Evolutionary conservation across 2,113 vertebrate genomes (phyloP), one percentile per base, ranked within the genome.

Genomic region (Eira barbara): DNA sequence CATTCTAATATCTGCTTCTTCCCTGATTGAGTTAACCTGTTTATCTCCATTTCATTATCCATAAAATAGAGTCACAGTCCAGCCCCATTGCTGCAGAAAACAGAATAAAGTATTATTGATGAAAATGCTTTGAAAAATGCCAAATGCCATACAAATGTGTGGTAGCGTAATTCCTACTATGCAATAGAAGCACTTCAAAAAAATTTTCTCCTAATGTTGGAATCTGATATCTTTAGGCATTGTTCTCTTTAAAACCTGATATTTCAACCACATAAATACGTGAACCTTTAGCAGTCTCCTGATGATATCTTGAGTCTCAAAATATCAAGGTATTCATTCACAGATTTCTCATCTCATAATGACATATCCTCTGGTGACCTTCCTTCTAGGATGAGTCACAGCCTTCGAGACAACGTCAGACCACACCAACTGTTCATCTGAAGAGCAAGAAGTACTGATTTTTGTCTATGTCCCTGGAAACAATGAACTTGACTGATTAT

Each of bases 101-200:
- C 13, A 65, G 61, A 94, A 52, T 73, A 63, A 94, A 81, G 31
- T 59, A 57, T 47, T 87, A 23, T 25, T 69, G 55, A 61, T 76
- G 23, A 92, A 69, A 89, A 89, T 63, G 42, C 76, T 96, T 93
- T 90, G 80, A 80, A 74, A 96, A 95, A 73, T 83, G 87, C 69
- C 47, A 86, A 67, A 90, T 94, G 57, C 42, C 34, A n/a, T 69
- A 39, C 8, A 63, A 80, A 85, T 52, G n/a, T n/a, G 29, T 6
- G 34, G 49, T 57, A 82, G 79, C 61, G 52, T 78, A 74, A 67
- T 67, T 95, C 83, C 86, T 93, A 61, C 94, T 76, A 39, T 55
- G 6, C 39, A 61, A 27, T 15, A 65, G 61, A 93, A 85, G 3
- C 39, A 4, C 31, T 96, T 79, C 17, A 73, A 31, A 85, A 65